phyloP scores from a whole-genome alignment of 2,113 vertebrate species.

The Cnemophilus loriae region DNA sequence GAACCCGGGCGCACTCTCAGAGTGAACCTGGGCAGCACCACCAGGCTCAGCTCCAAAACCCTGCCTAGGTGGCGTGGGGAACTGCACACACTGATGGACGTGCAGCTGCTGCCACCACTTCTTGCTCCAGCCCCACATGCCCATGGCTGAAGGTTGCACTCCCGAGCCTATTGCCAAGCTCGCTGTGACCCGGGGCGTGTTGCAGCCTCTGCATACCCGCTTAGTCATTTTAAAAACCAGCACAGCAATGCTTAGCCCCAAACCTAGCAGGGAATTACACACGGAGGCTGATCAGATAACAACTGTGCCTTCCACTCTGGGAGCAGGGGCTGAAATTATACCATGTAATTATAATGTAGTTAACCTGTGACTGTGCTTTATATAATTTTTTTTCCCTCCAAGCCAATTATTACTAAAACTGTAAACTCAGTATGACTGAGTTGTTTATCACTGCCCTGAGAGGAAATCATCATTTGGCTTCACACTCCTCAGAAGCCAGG shows the following conservation, averaged over 20 bases:
- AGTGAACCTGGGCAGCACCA: neutral
- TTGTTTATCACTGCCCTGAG: constrained; percentile 44
- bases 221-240: neutral
- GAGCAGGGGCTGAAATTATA: constrained; percentile 40
- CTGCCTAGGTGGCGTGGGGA: neutral
- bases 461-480: constrained; percentile 17
- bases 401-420: constrained; percentile 43
- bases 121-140: neutral
- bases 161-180: neutral
- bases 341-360: constrained; percentile 48
- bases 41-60: neutral
- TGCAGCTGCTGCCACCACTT: neutral
- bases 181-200: fast-evolving
- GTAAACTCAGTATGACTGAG: constrained; percentile 31
- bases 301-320: constrained; percentile 35
- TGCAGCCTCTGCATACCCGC: neutral
- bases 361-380: constrained; percentile 19
- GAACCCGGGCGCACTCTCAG: fast-evolving
- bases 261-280: neutral
- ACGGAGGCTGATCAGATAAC: constrained; percentile 15
- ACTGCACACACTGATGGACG: fast-evolving
- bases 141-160: fast-evolving
- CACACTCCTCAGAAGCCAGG: constrained; percentile 1
- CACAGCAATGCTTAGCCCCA: constrained; percentile 62
- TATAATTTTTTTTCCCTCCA: neutral